Base-by-base conservation (phyloP, 2,113 vertebrate species). In the Nanorana parkeri region DNA sequence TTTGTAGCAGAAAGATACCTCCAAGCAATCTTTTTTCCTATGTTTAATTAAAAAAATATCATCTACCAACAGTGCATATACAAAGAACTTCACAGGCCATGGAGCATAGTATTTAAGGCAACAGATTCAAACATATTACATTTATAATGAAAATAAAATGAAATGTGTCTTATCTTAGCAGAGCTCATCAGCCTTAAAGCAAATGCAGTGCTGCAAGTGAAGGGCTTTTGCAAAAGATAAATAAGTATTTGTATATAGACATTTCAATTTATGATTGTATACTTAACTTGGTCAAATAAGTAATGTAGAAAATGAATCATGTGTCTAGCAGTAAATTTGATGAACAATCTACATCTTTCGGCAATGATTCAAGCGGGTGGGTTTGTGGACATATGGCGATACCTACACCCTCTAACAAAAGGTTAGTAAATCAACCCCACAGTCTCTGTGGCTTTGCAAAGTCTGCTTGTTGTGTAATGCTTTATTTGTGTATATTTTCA, bases 71-170 rank as follows among this genome's bases (percentile, higher is more conserved):
- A 54, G 80, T 60, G 88, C 68, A 67, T 86, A 29, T 15, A 68
- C 20, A 81, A 88, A 84, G 28, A 3, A 78, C 26, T 24, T 72
- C 86, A 68, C 64, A 87, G 85, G 85, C 73, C 24, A 82, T 24
- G 81, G 87, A 83, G 88, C 21, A n/a, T 83, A 82, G 69, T 67
- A 47, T 84, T 68, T 51, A 66, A 88, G 85, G 74, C 86, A 87
- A 88, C 86, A 84, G 89, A 88, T 26, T 81, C 83, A 85, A 78
- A 86, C 88, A 88, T 75, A 86, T 41, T 86, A 41, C 24, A 84
- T 90, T 91, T 88, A 73, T 88, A 88, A 89, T 89, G 68, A 61
- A 80, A 91, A 90, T 88, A 78, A 87, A 23, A 89, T 90, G 84
- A 88, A 84, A 88, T 77, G 77, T 72, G 63, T 86, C 78, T 91